phyloP scores from a whole-genome alignment of 2,113 vertebrate species.

The Coptodon bakossiorum region DNA sequence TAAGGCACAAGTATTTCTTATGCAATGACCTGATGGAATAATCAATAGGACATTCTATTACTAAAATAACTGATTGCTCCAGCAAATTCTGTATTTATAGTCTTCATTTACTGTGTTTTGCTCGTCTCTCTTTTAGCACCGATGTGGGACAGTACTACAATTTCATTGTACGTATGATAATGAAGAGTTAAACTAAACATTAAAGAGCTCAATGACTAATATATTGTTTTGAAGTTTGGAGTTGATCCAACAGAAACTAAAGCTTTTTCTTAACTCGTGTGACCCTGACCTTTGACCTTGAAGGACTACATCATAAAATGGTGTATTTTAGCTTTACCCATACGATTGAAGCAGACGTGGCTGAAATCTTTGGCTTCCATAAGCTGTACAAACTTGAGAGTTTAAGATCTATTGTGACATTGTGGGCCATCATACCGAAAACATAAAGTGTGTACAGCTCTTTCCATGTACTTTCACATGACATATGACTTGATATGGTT shows the following conservation, averaged over 20 bases:
- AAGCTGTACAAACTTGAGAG: not conserved
- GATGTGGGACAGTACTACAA: not conserved
- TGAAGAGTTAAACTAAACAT: not conserved
- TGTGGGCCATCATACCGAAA: not conserved
- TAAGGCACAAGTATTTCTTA: not conserved
- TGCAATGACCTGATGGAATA: not conserved
- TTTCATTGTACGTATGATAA: not conserved
- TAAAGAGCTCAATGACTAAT: not conserved
- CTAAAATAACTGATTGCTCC: not conserved
- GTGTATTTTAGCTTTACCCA: not conserved
- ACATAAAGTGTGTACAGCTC: not conserved
- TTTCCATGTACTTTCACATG: not conserved
- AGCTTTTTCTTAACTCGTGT: not conserved
- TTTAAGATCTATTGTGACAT: not conserved
- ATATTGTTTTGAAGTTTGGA: not conserved
- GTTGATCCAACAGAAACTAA: not conserved
- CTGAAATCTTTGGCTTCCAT: not conserved
- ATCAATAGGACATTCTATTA: not conserved
- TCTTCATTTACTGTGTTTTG: not conserved
- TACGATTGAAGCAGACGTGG: not conserved
- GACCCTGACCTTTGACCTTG: not conserved
- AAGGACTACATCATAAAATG: not conserved
- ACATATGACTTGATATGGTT: not conserved
- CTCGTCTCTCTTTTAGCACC: not conserved
- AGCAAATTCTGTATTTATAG: not conserved